Base-by-base conservation (phyloP, 2,888 invertebrate species). In the Drosophila nr. medialis region DNA sequence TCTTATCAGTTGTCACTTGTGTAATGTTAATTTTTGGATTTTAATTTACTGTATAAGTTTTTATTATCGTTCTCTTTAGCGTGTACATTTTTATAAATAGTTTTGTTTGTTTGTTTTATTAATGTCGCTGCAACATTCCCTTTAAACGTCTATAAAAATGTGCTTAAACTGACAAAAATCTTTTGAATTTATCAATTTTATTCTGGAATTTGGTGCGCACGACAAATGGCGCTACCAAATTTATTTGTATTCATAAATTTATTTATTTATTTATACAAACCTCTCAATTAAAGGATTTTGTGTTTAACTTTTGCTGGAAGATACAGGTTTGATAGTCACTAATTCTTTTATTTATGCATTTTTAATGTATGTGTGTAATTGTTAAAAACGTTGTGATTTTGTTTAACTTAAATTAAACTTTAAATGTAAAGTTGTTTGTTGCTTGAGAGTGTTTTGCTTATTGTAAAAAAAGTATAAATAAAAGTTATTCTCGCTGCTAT, bases 261-360 rank as follows among this genome's bases (percentile, higher is more conserved):
- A 59, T 56, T 72, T 64, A 55, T 64, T 75, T 64, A 58, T 82
- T 75, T 75, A 74, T 87, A 76, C 85, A 89, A 82, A 84, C 74
- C 49, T 71, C 69, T 86, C 72, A 76, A 76, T 82, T 80, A 80
- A 72, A 69, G 72, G 69, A 75, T 77, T 83, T 77, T 79, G 82
- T 77, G 61, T 83, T 76, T 80, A 81, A 79, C 87, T 75, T 91
- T 86, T 73, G 81, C 87, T 92, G 92, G 92, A 93, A 92, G 92
- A 92, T 92, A 91, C 92, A 88, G 90, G 92, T 92, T 91, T 93
- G 93, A 92, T 92, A 92, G 92, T 92, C 92, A 92, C 91, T 92
- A 92, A 92, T 92, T 91, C 82, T 76, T 76, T 89, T 88, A 88
- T 87, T 90, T 70, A 86, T 84, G 84, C 71, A 77, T 80, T 77